These are phyloP conservation scores for Bombus soroeensis DNA, from an alignment of 1,140 invertebrate genomes.

Conservation along the genomic window DNA sequence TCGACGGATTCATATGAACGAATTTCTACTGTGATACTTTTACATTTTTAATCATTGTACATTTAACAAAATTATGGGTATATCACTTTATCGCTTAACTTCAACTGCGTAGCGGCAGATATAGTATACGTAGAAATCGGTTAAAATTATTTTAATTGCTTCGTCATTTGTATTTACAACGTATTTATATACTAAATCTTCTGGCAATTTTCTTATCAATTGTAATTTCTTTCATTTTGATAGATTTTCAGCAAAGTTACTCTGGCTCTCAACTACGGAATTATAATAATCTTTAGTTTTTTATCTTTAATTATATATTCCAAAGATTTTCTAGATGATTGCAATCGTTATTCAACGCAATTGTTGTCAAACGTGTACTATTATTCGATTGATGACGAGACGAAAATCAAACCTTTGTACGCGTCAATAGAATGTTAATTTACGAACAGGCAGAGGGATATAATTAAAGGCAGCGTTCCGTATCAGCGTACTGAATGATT, in stretches of 20 bases:
- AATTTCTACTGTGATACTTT: neutral
- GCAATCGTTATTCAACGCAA: neutral
- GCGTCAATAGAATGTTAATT: constrained; percentile 54
- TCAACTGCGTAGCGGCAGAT: neutral
- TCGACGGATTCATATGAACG: no score
- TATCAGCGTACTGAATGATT: constrained; percentile 58
- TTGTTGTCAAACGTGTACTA: neutral
- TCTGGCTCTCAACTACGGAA: no score
- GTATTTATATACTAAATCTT: neutral
- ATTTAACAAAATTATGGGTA: neutral
- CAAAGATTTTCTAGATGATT: neutral
- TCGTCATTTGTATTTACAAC: neutral
- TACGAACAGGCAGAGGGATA: constrained; percentile 51
- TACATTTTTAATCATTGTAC: neutral
- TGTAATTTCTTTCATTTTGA: neutral
- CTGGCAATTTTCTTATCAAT: neutral
- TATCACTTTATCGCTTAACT: neutral
- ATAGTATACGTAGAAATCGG: neutral
- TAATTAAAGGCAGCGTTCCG: constrained; percentile 68
- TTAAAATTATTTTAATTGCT: neutral
- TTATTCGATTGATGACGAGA: neutral
- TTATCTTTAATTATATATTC: neutral
- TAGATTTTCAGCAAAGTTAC: no score
- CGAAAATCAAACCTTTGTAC: constrained; percentile 43
- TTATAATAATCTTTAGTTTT: neutral